phyloP scores from a whole-genome alignment of 2,888 invertebrate species.

The Drosophila mercatorum region DNA sequence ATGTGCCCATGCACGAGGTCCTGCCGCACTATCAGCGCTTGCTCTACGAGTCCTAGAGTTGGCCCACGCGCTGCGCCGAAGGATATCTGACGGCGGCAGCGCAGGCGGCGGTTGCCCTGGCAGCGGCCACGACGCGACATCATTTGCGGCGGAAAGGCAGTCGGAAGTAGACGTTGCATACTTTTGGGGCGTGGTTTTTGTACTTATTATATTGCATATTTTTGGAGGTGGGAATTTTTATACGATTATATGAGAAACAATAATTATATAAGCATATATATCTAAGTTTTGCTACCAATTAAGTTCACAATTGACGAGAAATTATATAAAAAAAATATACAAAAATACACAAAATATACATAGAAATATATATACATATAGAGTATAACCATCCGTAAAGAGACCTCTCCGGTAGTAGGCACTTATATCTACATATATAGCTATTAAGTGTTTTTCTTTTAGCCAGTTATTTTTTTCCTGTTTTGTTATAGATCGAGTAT shows the following conservation, averaged over 20 bases:
- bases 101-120: conserved; percentile 64
- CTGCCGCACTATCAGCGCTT: conserved; percentile 98
- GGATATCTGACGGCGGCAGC: conserved; percentile 78
- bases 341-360: conserved; percentile 20
- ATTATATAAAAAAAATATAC: conserved; percentile 27
- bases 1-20: conserved; percentile 95
- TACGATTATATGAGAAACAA: conserved; percentile 16
- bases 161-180: conserved; percentile 63
- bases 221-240: conserved; percentile 39
- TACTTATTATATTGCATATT: conserved; percentile 43
- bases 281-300: conserved; percentile 31
- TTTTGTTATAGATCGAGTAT: conserved; percentile 66
- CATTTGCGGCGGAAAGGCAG: conserved; percentile 76
- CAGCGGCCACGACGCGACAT: conserved; percentile 65
- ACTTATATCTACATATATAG: conserved; percentile 24
- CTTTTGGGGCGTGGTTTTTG: conserved; percentile 31
- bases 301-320: conserved; percentile 38
- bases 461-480: conserved; percentile 38
- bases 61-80: conserved; percentile 81
- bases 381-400: conserved; percentile 5
- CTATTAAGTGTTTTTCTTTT: conserved; percentile 46
- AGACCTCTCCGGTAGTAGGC: conserved; percentile 25
- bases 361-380: conserved; percentile 20
- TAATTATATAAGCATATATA: conserved; percentile 22
- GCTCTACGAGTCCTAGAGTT: conserved; percentile 94